These are phyloP conservation scores for Rynchops niger DNA, from an alignment of 2,113 vertebrate genomes.

Conservation along the genomic window DNA sequence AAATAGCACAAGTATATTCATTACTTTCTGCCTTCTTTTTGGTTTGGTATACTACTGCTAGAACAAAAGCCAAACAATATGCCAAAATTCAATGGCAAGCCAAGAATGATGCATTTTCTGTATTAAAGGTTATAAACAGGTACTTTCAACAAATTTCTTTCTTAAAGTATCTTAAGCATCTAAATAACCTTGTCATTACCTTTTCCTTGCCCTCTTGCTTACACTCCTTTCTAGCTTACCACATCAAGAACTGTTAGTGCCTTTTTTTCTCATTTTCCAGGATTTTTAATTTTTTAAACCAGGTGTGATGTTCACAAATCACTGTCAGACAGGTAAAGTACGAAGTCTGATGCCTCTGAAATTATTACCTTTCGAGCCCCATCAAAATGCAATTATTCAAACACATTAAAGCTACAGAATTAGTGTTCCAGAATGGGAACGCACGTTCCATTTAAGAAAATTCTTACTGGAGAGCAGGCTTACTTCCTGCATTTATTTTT, in stretches of 20 bases:
- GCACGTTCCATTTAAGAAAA: not conserved
- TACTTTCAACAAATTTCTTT: not conserved
- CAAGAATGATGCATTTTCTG: not conserved
- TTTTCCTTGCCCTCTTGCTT: accelerated
- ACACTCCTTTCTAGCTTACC: not conserved
- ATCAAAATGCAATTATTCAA: not conserved
- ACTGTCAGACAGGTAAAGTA: not conserved
- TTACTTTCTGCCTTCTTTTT: not conserved
- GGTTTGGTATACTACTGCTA: not conserved
- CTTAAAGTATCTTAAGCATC: not conserved
- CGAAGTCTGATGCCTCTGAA: not conserved
- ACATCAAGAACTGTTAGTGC: not conserved
- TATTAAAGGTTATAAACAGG: not conserved
- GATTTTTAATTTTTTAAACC: not conserved
- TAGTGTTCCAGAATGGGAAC: not conserved
- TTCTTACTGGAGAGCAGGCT: not conserved
- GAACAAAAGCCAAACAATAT: not conserved
- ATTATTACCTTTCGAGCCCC: not conserved
- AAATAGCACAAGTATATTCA: not conserved
- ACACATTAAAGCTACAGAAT: not conserved
- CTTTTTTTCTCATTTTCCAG: not conserved
- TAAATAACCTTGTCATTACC: not conserved
- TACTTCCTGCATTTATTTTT: not conserved
- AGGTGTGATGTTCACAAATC: not conserved
- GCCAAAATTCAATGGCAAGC: not conserved